Evolutionary conservation across 2,113 vertebrate species (phyloP).

Genomic region (Colinus virginianus): DNA sequence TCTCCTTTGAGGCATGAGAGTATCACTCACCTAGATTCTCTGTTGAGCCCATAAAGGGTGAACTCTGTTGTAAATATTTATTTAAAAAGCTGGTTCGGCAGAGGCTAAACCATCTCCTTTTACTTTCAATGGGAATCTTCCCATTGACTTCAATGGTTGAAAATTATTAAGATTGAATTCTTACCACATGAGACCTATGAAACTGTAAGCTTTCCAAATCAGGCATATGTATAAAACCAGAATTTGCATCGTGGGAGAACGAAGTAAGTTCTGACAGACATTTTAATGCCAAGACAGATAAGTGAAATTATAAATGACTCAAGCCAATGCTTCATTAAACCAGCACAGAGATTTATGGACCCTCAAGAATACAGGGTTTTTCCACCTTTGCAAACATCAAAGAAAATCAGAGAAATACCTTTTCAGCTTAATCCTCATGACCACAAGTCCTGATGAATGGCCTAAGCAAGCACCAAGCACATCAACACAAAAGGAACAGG

Average conservation of each 20-base stretch:
- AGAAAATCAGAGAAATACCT: slow-evolving; percentile 59
- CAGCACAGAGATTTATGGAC: slow-evolving; percentile 34
- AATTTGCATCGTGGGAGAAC: slow-evolving; percentile 41
- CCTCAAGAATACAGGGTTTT: slow-evolving; percentile 8
- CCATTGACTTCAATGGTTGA: not conserved
- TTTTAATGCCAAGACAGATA: slow-evolving; percentile 49
- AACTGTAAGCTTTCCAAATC: slow-evolving; percentile 38
- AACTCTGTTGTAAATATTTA: not conserved
- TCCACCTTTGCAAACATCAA: slow-evolving; percentile 52
- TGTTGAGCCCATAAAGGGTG: not conserved
- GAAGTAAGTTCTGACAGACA: slow-evolving; percentile 13
- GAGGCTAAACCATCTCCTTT: not conserved
- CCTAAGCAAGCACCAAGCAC: slow-evolving; percentile 15
- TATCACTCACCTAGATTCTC: not conserved
- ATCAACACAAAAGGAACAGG: slow-evolving; percentile 31
- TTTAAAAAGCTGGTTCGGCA: not conserved
- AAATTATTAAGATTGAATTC: slow-evolving; percentile 34
- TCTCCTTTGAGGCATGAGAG: not conserved
- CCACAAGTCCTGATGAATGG: slow-evolving; percentile 24
- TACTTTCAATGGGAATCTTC: not conserved
- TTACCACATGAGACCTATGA: slow-evolving; percentile 6
- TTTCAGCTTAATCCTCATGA: slow-evolving; percentile 33
- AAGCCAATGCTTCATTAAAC: slow-evolving; percentile 15
- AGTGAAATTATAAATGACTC: slow-evolving; percentile 49
- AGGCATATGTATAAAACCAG: slow-evolving; percentile 25